A percentile compares a stretch with the other conserved stretches of the same genome.
These are phyloP conservation scores for Monodelphis domestica DNA, from an alignment of 2,797 vertebrate genomes.

Conservation along the genomic window DNA sequence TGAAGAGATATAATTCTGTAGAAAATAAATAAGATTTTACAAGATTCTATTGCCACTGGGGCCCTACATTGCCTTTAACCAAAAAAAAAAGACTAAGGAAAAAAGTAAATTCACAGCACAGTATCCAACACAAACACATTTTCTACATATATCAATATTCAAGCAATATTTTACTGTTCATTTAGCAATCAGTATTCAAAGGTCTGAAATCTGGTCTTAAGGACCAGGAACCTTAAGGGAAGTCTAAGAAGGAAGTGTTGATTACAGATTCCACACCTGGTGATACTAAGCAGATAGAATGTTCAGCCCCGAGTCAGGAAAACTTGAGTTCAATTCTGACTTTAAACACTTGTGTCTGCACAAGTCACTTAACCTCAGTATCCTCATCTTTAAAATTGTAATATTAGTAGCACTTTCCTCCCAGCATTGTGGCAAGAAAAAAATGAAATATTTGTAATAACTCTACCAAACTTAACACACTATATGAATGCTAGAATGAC, in stretches of 20 bases:
- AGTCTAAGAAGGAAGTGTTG: background rate
- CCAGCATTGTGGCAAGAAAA: background rate
- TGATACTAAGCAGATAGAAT: background rate
- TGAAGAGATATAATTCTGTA: background rate
- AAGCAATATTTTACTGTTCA: background rate
- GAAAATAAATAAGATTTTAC: background rate
- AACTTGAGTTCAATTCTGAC: background rate
- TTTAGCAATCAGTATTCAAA: background rate
- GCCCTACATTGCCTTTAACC: background rate
- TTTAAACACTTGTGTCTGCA: background rate
- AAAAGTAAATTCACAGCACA: background rate
- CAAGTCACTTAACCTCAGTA: background rate
- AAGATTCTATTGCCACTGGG: background rate
- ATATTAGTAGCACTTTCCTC: background rate
- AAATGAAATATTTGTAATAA: background rate
- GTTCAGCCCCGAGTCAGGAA: background rate
- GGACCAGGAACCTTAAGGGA: background rate
- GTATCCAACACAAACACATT: background rate
- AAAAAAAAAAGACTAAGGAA: background rate
- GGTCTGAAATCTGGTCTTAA: background rate
- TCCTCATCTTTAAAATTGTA: background rate
- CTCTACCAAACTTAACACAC: background rate
- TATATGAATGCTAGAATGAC: background rate
- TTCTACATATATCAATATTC: background rate
- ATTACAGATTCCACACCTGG: background rate